phyloP scores from a whole-genome alignment of 1,140 invertebrate species.

The Drosophila tropicalis region DNA sequence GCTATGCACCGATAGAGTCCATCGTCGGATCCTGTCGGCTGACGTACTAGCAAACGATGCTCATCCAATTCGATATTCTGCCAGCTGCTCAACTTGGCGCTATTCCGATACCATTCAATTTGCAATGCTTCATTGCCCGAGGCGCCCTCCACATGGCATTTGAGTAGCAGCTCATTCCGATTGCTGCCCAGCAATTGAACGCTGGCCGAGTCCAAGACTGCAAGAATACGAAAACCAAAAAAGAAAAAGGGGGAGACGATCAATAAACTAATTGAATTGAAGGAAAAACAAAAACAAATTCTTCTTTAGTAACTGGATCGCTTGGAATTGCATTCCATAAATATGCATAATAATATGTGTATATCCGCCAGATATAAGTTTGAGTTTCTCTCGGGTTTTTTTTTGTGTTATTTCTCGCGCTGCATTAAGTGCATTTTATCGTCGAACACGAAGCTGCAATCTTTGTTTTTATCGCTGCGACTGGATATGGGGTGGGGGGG shows the following conservation, averaged over 20 bases:
- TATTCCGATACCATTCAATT: slow-evolving; percentile 91
- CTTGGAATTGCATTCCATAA: slow-evolving; percentile 56
- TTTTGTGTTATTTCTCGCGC: slow-evolving; percentile 35
- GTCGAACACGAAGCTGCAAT: slow-evolving; percentile 73
- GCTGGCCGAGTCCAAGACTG: slow-evolving; percentile 88
- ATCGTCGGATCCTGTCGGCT: slow-evolving; percentile 86
- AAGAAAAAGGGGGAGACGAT: slow-evolving; percentile 6
- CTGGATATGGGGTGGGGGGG: slow-evolving; percentile 1
- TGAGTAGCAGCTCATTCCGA: slow-evolving; percentile 87
- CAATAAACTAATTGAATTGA: slow-evolving; percentile 56
- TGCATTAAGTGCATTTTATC: slow-evolving; percentile 79
- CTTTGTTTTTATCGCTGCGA: slow-evolving; percentile 70
- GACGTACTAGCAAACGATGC: slow-evolving; percentile 87
- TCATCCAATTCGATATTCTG: slow-evolving; percentile 87
- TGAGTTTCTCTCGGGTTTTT: slow-evolving; percentile 17
- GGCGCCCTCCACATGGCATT: slow-evolving; percentile 90
- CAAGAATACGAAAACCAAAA: slow-evolving; percentile 41
- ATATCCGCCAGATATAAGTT: slow-evolving; percentile 53
- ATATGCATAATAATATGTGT: slow-evolving; percentile 52
- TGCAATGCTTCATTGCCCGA: slow-evolving; percentile 86
- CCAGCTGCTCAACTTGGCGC: slow-evolving; percentile 85
- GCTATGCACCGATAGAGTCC: slow-evolving; percentile 90
- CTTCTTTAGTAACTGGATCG: slow-evolving; percentile 39
- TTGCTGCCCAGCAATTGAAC: slow-evolving; percentile 87
- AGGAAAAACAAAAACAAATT: slow-evolving; percentile 5